A percentile compares a stretch with the other conserved stretches of the same genome.
Evolutionary conservation across 1,140 invertebrate species (phyloP).

Genomic region (Drosophila pandora): DNA sequence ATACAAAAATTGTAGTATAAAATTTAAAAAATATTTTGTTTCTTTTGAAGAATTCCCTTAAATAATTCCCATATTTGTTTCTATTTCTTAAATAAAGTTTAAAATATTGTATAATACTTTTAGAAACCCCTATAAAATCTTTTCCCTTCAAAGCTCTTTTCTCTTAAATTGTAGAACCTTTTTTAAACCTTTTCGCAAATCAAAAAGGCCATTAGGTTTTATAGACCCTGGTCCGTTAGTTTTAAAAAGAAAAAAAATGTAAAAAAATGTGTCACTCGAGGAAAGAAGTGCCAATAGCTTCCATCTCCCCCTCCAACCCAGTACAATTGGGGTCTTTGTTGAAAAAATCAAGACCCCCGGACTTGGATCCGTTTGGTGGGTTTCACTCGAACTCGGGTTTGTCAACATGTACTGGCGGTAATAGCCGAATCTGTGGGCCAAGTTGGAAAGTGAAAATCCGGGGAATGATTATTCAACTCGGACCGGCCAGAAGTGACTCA

Average conservation of each 20-base stretch:
- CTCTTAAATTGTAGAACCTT: background rate
- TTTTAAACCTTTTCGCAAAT: constrained; percentile 4
- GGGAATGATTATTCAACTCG: background rate
- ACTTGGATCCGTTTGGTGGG: constrained; percentile 20
- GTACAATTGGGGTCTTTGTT: constrained; percentile 36
- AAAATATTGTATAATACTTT: no score
- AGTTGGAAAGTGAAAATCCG: constrained; percentile 63
- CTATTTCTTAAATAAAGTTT: no score
- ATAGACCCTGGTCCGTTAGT: constrained; percentile 2
- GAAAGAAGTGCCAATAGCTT: background rate
- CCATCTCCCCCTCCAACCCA: background rate
- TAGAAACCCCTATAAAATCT: no score
- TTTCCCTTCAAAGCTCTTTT: no score
- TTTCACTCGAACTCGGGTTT: constrained; percentile 25
- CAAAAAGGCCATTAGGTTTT: background rate
- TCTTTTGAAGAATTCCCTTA: no score
- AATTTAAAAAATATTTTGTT: no score
- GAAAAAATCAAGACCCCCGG: constrained; percentile 8
- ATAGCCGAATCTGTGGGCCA: background rate
- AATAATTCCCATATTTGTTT: no score
- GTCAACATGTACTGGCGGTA: background rate
- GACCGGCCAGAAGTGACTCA: constrained; percentile 10
- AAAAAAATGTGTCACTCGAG: constrained; percentile 14
- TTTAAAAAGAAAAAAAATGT: background rate
- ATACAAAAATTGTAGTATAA: no score